Evolutionary conservation across 2,888 invertebrate species (phyloP), one percentile per base, ranked within the genome.

Genomic region (Amphiduros pacificus): DNA sequence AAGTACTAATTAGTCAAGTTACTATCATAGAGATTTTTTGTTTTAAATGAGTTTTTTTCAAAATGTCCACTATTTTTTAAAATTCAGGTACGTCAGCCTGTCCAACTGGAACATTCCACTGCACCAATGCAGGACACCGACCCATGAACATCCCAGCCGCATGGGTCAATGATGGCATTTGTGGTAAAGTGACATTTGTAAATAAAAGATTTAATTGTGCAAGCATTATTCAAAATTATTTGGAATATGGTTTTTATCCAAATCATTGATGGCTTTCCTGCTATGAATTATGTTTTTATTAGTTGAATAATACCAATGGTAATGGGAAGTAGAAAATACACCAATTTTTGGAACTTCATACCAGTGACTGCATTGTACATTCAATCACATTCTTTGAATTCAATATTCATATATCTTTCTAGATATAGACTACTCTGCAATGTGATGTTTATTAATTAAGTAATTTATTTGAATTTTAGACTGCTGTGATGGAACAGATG

Each of bases 81-180:
- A n/a, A n/a, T n/a, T n/a, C 90, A 52, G 94, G 94, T 64, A 97
- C 96, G 6, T 89, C 89, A 75, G 97, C 97, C 9, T 97, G 97
- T 82, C 83, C 87, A 0, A 89, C 89, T 78, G 93, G 94, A 2
- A 85, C 86, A 44, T 97, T 95, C 84, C 90, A 90, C 78, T 97
- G 97, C 84, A 85, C 88, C 48, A 92, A 95, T 84, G 87, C 89
- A 55, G 96, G 96, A 1, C 83, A 83, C 71, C 75, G 75, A 60
- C 81, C 85, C 29, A 65, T 74, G 40, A 90, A 91, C 74, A 89
- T 98, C 70, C 88, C 90, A 11, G 91, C 94, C 1, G 89, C 89
- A 67, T 87, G 90, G 77, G 90, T 98, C 0, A 94, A 95, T 83
- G 96, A 97, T 86, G 92, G 93, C 6, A 89, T 95, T 69, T 96